phyloP scores from a whole-genome alignment of 2,888 invertebrate species.

The Xanthia togata region DNA sequence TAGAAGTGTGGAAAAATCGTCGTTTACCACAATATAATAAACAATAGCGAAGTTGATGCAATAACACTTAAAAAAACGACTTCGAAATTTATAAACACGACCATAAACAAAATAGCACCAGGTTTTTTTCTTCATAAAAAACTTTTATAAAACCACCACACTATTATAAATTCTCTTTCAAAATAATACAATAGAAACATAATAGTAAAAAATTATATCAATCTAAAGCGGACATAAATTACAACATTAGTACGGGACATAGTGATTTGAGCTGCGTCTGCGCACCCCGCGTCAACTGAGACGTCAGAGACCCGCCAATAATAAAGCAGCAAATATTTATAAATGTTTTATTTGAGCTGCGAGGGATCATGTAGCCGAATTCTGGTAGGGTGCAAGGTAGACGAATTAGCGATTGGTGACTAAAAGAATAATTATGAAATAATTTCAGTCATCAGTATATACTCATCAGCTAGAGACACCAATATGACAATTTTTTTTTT shows the following conservation, averaged over 20 bases:
- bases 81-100: conserved; percentile 7
- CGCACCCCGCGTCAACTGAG: conserved; percentile 68
- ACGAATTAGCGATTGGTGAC: conserved; percentile 44
- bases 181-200: conserved; percentile 57
- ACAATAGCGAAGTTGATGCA: no score
- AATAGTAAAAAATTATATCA: conserved; percentile 65
- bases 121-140: conserved; percentile 3
- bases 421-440: neutral
- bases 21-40: neutral
- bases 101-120: neutral
- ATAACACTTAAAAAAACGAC: neutral
- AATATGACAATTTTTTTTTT: neutral
- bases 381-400: conserved; percentile 47
- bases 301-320: conserved; percentile 71
- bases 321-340: conserved; percentile 88
- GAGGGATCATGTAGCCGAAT: conserved; percentile 73
- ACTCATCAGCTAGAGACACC: neutral
- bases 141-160: conserved; percentile 10
- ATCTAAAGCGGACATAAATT: conserved; percentile 64
- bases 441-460: neutral
- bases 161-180: conserved; percentile 9
- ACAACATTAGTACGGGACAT: conserved; percentile 60
- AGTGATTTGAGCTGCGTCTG: conserved; percentile 62
- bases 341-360: conserved; percentile 87
- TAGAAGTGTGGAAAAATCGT: neutral